A percentile compares a stretch with the other conserved stretches of the same genome.
Conservation (phyloP, 2,888 invertebrate genomes). For the Caenorhabditis sp. region DNA sequence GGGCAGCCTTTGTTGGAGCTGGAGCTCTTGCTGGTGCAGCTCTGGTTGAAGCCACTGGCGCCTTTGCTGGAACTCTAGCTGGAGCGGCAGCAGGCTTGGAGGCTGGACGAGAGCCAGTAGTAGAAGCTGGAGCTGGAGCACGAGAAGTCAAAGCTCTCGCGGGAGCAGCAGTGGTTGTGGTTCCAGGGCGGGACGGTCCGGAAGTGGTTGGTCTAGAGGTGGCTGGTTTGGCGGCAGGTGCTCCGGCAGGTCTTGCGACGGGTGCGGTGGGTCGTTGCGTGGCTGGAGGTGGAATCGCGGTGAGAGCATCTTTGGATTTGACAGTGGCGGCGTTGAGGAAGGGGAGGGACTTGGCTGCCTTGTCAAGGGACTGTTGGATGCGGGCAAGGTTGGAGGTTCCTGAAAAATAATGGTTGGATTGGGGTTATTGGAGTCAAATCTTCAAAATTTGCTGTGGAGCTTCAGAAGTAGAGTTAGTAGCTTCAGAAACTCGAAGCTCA, state of each 20-base stretch:
- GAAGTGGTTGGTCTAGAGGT: constrained; percentile 19
- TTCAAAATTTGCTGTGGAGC: too few relatives aligned
- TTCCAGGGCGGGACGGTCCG: background rate
- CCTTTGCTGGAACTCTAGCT: background rate
- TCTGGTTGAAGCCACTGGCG: constrained; percentile 6
- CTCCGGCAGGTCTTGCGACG: background rate
- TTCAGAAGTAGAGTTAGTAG: too few relatives aligned
- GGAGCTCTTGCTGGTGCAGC: constrained; percentile 11
- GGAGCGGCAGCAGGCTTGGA: constrained; percentile 16
- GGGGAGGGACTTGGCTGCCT: constrained; percentile 58
- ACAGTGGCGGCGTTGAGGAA: constrained; percentile 60
- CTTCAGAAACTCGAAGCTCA: too few relatives aligned
- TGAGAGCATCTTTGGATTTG: constrained; percentile 47
- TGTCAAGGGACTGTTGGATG: constrained; percentile 65
- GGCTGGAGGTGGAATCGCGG: constrained; percentile 35
- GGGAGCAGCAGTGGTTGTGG: background rate
- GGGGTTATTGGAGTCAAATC: too few relatives aligned
- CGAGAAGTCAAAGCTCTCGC: constrained; percentile 18
- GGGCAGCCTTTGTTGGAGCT: background rate
- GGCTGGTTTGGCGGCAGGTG: background rate
- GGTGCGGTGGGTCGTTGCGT: background rate
- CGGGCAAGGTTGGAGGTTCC: constrained; percentile 55
- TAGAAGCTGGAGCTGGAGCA: constrained; percentile 8
- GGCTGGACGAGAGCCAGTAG: background rate
- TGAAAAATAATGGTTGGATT: too few relatives aligned